Evolutionary conservation across 2,113 vertebrate species (phyloP), one percentile per base, ranked within the genome.

Genomic region (Oceanites oceanicus): DNA sequence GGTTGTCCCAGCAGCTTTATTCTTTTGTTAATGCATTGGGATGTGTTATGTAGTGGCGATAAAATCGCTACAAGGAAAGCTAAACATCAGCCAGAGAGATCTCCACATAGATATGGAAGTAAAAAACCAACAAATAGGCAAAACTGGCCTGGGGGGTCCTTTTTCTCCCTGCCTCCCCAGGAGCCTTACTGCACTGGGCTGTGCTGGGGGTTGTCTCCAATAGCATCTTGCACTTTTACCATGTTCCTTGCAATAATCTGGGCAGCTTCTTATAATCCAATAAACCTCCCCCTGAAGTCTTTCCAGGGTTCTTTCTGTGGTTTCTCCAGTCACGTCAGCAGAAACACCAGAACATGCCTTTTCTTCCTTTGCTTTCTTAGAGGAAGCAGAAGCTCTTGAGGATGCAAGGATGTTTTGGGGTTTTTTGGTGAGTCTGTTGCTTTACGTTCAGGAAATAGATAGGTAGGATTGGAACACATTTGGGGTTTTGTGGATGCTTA

Each of bases 1-100:
- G 71, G 91, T 59, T 95, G 96, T 97, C 94, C 96, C 68, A 96
- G 96, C 90, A 96, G 97, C 95, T 97, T 98, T 96, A 81, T 92
- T 96, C 97, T 97, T 97, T 98, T 98, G 97, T 98, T 96, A 93
- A 45, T 94, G 91, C 86, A 47, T 97, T 86, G 94, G 84, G 96
- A 97, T 96, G 97, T 97, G 96, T 96, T 94, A 89, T 97, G 95
- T 90, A 88, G 94, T 94, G 83, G 93, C 1, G 92, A 97, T 95
- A 97, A 97, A 96, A 94, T 94, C 90, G 0, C 58, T 71, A 70
- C 92, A 91, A 90, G 97, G 93, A 93, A 96, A 97, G 88, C 89
- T 95, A 96, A 97, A 94, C 96, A 97, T 93, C 91, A 86, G 87
- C 91, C 77, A 63, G 63, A 68, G 89, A 50, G 65, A 96, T 95